phyloP scores from a whole-genome alignment of 2,888 invertebrate species.

The Choreutis nemorana region DNA sequence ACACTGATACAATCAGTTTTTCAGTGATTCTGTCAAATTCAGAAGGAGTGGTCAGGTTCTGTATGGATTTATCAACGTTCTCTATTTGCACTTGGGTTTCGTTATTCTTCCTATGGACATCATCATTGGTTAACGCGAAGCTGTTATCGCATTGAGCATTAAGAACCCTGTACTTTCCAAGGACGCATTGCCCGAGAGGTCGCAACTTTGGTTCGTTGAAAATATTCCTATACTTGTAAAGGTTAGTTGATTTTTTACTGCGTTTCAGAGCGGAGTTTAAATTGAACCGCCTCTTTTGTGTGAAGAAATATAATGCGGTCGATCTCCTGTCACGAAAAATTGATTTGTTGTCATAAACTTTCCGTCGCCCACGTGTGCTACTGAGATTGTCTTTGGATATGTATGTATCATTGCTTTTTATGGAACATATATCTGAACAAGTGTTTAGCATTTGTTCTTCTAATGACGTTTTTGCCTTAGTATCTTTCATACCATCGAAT shows the following conservation, averaged over 20 bases:
- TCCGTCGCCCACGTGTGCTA: too few species aligned
- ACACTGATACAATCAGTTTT: slow-evolving; percentile 29
- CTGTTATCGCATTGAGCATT: too few species aligned
- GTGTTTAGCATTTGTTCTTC: slow-evolving; percentile 32
- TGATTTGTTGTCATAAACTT: too few species aligned
- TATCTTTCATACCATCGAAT: slow-evolving; percentile 13
- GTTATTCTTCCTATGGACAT: slow-evolving; percentile 15
- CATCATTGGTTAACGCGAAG: too few species aligned
- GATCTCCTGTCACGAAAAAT: too few species aligned
- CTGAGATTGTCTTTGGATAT: too few species aligned
- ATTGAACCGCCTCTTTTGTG: slow-evolving; percentile 16
- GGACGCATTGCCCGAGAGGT: slow-evolving; percentile 31
- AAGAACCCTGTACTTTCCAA: slow-evolving; percentile 20
- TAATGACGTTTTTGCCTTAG: slow-evolving; percentile 18
- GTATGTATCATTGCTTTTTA: slow-evolving; percentile 13
- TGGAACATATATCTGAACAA: slow-evolving; percentile 24
- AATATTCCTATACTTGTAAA: slow-evolving; percentile 41
- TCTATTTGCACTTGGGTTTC: slow-evolving; percentile 20
- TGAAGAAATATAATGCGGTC: slow-evolving; percentile 28
- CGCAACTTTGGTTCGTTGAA: slow-evolving; percentile 30
- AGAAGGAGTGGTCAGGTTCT: slow-evolving; percentile 20
- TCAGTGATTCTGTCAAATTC: slow-evolving; percentile 36
- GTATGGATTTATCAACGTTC: slow-evolving; percentile 17
- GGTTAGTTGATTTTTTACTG: slow-evolving; percentile 45
- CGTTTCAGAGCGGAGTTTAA: slow-evolving; percentile 20